Evolutionary conservation across 2,113 vertebrate species (phyloP).

Genomic region (Tamias sibiricus): DNA sequence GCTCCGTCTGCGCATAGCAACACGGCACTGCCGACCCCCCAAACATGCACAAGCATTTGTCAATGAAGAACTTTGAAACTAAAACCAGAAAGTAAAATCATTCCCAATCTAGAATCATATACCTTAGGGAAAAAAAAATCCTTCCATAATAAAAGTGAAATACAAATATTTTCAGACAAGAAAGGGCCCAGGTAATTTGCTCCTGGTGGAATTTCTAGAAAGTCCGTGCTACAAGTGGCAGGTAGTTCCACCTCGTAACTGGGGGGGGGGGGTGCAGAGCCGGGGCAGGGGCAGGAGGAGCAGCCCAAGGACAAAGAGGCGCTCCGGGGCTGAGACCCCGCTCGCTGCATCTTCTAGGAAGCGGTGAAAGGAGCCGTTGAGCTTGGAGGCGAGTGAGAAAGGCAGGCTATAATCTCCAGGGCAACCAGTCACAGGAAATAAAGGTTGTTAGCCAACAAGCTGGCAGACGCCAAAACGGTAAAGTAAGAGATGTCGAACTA

Average conservation of each 20-base stretch:
- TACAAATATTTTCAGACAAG: not conserved
- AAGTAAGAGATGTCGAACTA: not conserved
- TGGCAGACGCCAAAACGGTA: not conserved
- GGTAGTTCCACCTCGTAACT: too few relatives aligned
- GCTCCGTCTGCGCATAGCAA: rapidly evolving
- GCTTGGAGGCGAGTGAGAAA: not conserved
- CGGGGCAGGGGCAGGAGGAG: rapidly evolving
- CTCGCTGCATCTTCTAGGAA: not conserved
- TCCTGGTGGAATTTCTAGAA: not conserved
- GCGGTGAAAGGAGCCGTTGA: not conserved
- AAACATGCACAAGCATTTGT: not conserved
- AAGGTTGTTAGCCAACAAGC: not conserved
- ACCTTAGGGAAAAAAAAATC: not conserved
- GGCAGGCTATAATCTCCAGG: not conserved
- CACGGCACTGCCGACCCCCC: too few relatives aligned
- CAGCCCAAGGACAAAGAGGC: too few relatives aligned
- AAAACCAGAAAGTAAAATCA: not conserved
- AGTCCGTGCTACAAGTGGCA: not conserved
- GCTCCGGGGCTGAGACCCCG: not conserved
- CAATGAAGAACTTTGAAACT: not conserved
- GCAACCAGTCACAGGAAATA: not conserved
- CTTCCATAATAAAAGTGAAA: not conserved
- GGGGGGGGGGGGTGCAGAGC: not conserved
- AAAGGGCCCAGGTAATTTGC: not conserved
- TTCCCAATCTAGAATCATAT: rapidly evolving